Conservation (phyloP, 30 jellyfish, hydroid and myxozoan species). For the Phacellophora camtschatica region DNA sequence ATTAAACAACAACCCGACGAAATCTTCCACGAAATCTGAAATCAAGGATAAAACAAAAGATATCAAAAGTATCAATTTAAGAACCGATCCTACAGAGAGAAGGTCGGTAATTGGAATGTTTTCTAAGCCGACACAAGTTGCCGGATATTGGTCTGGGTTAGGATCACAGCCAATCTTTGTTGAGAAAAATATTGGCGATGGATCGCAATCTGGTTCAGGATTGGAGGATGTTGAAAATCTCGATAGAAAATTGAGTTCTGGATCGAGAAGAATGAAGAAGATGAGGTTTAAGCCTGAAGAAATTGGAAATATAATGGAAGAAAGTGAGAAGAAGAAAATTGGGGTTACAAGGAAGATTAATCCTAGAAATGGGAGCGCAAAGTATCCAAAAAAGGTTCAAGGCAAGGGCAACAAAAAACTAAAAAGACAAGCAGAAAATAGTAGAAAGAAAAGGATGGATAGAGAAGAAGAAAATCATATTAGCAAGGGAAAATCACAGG, state of each 20-base stretch:
- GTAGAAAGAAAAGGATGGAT: not conserved
- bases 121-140: constrained; percentile 56
- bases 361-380: not conserved
- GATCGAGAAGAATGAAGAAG: not conserved
- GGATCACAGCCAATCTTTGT: constrained; percentile 94
- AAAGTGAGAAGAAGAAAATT: not conserved
- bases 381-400: not conserved
- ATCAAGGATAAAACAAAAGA: too few species aligned
- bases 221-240: not conserved
- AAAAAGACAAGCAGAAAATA: not conserved
- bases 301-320: constrained; percentile 33
- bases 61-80: not conserved
- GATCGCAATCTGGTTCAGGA: constrained; percentile 46
- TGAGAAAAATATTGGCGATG: constrained; percentile 30
- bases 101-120: constrained; percentile 20
- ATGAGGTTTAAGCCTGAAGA: constrained; percentile 3
- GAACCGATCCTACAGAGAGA: not conserved
- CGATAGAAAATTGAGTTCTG: not conserved
- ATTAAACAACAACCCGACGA: not conserved
- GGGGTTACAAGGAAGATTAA: too few species aligned
- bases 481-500: constrained; percentile 14
- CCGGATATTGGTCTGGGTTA: constrained; percentile 94
- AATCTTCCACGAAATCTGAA: too few species aligned
- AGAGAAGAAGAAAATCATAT: not conserved
- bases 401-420: not conserved